Percentiles rank a stretch among this genome's conserved stretches.
Evolutionary conservation across 1,140 invertebrate genomes (phyloP).

Genomic region (Bombus haemorrhoidalis): DNA sequence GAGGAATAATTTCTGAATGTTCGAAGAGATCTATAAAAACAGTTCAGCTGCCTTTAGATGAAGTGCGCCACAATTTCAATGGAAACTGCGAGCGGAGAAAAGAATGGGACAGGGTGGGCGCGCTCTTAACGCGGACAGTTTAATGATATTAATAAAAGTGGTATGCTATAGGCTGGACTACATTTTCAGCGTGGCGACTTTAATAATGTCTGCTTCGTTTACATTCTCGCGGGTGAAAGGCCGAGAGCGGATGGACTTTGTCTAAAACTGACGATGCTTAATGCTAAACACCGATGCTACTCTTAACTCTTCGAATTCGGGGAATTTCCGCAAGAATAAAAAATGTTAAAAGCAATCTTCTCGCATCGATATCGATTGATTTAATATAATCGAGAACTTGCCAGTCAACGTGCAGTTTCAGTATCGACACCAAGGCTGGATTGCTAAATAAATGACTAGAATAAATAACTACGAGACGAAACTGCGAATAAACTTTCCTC

Average conservation of each 20-base stretch:
- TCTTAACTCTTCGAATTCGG: neutral
- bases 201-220: conserved; percentile 68
- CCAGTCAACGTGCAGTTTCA: no score
- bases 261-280: conserved; percentile 40
- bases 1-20: conserved; percentile 18
- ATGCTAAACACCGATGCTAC: neutral
- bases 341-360: no score
- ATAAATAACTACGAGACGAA: no score
- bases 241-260: neutral
- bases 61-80: conserved; percentile 48
- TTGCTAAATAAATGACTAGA: no score
- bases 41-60: conserved; percentile 20
- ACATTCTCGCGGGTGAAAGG: conserved; percentile 59
- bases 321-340: no score
- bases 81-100: conserved; percentile 52
- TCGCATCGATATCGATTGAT: no score
- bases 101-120: conserved; percentile 27
- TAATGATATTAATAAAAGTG: conserved; percentile 72
- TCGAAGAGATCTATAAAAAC: conserved; percentile 9
- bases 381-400: no score
- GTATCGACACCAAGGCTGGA: no score
- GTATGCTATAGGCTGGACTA: conserved; percentile 37
- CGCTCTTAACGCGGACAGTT: conserved; percentile 64
- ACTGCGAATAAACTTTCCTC: no score
- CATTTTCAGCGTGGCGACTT: conserved; percentile 63